These are phyloP conservation scores for Piezodorus guildinii DNA, from an alignment of 1,140 invertebrate species.

Conservation along the genomic window DNA sequence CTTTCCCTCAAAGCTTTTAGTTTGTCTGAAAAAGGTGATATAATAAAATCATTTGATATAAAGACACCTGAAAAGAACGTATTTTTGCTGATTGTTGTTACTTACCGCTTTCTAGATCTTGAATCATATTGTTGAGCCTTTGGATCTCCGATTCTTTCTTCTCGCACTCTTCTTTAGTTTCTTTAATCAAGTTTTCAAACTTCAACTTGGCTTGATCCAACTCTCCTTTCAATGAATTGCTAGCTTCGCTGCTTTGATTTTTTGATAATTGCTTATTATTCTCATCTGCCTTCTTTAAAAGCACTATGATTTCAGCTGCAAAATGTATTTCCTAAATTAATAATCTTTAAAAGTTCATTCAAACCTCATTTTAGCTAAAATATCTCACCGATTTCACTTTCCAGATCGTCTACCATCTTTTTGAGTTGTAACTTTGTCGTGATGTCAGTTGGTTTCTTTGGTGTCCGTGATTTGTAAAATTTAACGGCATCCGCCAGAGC, in stretches of 20 bases:
- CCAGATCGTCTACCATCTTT: conserved; percentile 64
- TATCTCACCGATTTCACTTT: conserved; percentile 57
- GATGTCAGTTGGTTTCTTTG: conserved; percentile 55
- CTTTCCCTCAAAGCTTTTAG: conserved; percentile 25
- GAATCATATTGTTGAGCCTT: conserved; percentile 30
- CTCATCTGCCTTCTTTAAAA: conserved; percentile 44
- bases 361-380: not conserved
- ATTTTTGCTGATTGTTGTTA: not conserved
- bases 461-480: conserved; percentile 46
- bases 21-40: conserved; percentile 25
- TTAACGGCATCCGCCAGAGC: conserved; percentile 39
- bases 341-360: conserved; percentile 3
- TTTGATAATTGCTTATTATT: conserved; percentile 26
- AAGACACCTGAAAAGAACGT: not conserved
- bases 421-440: conserved; percentile 59
- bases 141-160: conserved; percentile 38
- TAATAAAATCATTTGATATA: no score
- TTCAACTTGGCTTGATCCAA: conserved; percentile 38
- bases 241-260: conserved; percentile 26
- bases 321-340: not conserved
- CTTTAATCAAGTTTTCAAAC: conserved; percentile 37
- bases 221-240: conserved; percentile 30
- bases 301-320: conserved; percentile 49
- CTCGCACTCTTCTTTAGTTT: conserved; percentile 40
- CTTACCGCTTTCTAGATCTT: conserved; percentile 27